A percentile compares a stretch with the other conserved stretches of the same genome.
phyloP scores from a whole-genome alignment of 2,797 vertebrate species.

The Pogonophryne albipinna region DNA sequence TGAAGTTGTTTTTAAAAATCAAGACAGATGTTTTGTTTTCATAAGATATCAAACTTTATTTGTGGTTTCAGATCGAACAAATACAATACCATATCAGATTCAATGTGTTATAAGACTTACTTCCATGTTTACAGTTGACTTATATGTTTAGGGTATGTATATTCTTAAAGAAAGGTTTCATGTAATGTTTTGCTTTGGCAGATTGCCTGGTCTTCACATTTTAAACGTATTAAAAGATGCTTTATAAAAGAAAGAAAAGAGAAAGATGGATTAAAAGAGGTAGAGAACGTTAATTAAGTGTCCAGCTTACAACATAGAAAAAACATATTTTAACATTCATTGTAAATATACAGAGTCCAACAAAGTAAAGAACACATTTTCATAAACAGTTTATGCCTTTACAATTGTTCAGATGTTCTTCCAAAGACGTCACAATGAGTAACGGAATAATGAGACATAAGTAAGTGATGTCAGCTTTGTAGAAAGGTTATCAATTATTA shows the following conservation, averaged over 20 bases:
- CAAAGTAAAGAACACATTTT: not conserved
- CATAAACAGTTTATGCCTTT: not conserved
- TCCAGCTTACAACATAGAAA: not conserved
- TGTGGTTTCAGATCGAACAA: constrained; percentile 39
- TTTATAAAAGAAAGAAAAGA: not conserved
- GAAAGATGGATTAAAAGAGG: not conserved
- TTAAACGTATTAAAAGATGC: not conserved
- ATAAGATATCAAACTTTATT: constrained; percentile 51
- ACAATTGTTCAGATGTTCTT: not conserved
- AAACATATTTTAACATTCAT: not conserved
- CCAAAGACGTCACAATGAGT: not conserved
- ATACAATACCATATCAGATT: not conserved
- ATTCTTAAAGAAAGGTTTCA: not conserved
- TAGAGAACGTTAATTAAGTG: not conserved
- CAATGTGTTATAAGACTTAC: constrained; percentile 2
- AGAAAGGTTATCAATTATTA: not conserved
- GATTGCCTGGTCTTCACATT: not conserved
- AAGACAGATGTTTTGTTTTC: constrained; percentile 42
- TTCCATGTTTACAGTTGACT: not conserved
- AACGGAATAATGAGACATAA: not conserved
- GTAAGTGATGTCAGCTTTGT: not conserved
- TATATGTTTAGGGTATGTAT: not conserved
- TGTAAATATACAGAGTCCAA: not conserved
- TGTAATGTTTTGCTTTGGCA: not conserved
- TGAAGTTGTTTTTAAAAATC: constrained; percentile 6